Evolutionary conservation across 2,888 invertebrate species (phyloP).

Genomic region (Eupsilia transversa): DNA sequence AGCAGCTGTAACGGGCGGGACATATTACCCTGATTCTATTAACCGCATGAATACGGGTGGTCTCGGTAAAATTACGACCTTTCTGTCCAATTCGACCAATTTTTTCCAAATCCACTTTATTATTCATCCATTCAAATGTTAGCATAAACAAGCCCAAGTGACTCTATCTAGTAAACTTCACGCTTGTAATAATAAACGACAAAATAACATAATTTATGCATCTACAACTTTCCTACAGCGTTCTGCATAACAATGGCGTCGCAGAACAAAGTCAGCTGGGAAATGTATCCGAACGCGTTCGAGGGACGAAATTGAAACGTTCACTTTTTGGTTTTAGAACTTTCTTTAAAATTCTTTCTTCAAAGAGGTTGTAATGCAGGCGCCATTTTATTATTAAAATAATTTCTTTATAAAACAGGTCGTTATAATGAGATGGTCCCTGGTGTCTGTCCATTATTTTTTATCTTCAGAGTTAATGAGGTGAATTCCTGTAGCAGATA

Average conservation of each 20-base stretch:
- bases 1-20: slow-evolving; percentile 79
- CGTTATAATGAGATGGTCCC: slow-evolving; percentile 52
- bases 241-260: slow-evolving; percentile 74
- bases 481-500: slow-evolving; percentile 49
- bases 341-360: slow-evolving; percentile 60
- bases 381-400: slow-evolving; percentile 45
- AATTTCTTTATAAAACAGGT: slow-evolving; percentile 48
- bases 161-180: slow-evolving; percentile 59
- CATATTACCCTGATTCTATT: slow-evolving; percentile 81
- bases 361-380: slow-evolving; percentile 40
- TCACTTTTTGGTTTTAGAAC: slow-evolving; percentile 69
- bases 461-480: slow-evolving; percentile 59
- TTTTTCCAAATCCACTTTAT: slow-evolving; percentile 37
- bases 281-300: slow-evolving; percentile 67
- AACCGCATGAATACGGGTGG: slow-evolving; percentile 73
- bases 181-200: slow-evolving; percentile 64
- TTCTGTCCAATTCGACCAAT: slow-evolving; percentile 60
- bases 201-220: slow-evolving; percentile 73
- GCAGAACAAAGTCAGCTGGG: slow-evolving; percentile 71
- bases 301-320: slow-evolving; percentile 66
- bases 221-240: slow-evolving; percentile 71
- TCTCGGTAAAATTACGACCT: slow-evolving; percentile 71
- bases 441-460: slow-evolving; percentile 40
- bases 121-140: slow-evolving; percentile 57
- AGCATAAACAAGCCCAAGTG: slow-evolving; percentile 55